phyloP scores from a whole-genome alignment of 2,113 vertebrate species.

The Megaleporinus macrocephalus region DNA sequence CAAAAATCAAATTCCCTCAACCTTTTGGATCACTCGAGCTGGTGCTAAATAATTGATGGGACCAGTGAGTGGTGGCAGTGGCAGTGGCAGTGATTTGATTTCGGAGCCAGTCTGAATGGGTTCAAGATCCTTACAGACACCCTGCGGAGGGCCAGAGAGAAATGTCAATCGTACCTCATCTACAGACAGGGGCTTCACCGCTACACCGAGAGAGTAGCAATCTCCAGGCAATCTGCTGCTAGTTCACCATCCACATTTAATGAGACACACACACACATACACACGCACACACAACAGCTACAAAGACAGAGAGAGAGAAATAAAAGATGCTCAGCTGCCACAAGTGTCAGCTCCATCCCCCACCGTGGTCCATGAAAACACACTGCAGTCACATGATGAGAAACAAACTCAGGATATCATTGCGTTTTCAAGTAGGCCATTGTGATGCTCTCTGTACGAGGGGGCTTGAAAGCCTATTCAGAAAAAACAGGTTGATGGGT shows the following conservation, averaged over 20 bases:
- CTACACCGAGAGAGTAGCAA: slow-evolving; percentile 55
- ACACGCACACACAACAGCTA: slow-evolving; percentile 24
- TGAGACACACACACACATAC: slow-evolving; percentile 50
- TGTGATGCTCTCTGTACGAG: slow-evolving; percentile 21
- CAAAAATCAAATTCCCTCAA: slow-evolving; percentile 61
- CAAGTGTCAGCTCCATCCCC: slow-evolving; percentile 54
- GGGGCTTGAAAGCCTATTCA: background rate
- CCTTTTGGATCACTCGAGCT: slow-evolving; percentile 58
- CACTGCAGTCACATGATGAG: slow-evolving; percentile 1
- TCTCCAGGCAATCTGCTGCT: slow-evolving; percentile 58
- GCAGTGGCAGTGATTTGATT: slow-evolving; percentile 64
- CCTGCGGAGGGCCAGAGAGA: slow-evolving; percentile 62
- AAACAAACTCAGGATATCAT: slow-evolving; percentile 34
- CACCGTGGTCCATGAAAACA: slow-evolving; percentile 28
- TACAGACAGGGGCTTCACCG: slow-evolving; percentile 50
- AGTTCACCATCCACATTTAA: slow-evolving; percentile 62
- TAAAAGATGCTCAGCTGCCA: slow-evolving; percentile 32
- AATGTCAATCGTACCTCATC: slow-evolving; percentile 64
- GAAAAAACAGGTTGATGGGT: background rate
- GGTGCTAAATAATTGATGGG: slow-evolving; percentile 66
- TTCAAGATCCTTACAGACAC: slow-evolving; percentile 66
- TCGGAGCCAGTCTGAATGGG: slow-evolving; percentile 63
- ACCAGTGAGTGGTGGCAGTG: slow-evolving; percentile 56
- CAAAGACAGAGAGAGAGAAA: slow-evolving; percentile 5
- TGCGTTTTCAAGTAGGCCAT: slow-evolving; percentile 24